A percentile compares a stretch with the other conserved stretches of the same genome.
phyloP scores from a whole-genome alignment of 2,888 invertebrate genomes.

The Lithophane ornitopus region DNA sequence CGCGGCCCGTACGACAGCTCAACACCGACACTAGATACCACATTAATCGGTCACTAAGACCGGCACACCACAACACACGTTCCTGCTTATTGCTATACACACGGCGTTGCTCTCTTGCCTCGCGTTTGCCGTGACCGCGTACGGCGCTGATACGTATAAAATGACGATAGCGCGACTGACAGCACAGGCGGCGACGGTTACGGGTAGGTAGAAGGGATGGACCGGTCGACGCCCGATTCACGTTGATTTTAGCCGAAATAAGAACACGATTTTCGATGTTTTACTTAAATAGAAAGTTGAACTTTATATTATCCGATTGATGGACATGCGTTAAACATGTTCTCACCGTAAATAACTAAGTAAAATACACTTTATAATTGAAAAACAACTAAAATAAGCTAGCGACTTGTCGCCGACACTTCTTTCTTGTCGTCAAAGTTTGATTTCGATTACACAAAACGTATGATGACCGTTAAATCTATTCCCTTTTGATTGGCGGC shows the following conservation, averaged over 20 bases:
- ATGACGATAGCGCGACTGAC: constrained; percentile 83
- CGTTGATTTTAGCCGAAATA: constrained; percentile 81
- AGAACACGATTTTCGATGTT: constrained; percentile 71
- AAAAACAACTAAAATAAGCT: constrained; percentile 74
- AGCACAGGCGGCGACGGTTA: constrained; percentile 79
- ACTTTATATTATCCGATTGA: constrained; percentile 59
- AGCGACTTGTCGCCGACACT: constrained; percentile 73
- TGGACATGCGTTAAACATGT: constrained; percentile 63
- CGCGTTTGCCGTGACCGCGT: constrained; percentile 77
- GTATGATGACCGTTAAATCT: constrained; percentile 58
- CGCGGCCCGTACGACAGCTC: constrained; percentile 88
- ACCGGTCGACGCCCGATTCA: constrained; percentile 90
- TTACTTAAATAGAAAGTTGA: constrained; percentile 54
- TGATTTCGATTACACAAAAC: constrained; percentile 63
- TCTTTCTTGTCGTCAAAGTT: constrained; percentile 68
- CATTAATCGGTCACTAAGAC: constrained; percentile 90
- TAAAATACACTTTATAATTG: constrained; percentile 68
- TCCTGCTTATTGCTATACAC: constrained; percentile 71
- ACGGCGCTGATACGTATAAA: constrained; percentile 85
- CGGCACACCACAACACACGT: constrained; percentile 88
- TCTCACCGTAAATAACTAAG: constrained; percentile 55
- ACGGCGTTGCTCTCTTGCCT: constrained; percentile 72
- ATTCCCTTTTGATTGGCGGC: constrained; percentile 54
- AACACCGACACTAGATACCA: constrained; percentile 89
- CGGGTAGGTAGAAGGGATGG: constrained; percentile 88